Base-by-base conservation (phyloP, 2,888 invertebrate genomes). In the Epistrophe grossulariae region DNA sequence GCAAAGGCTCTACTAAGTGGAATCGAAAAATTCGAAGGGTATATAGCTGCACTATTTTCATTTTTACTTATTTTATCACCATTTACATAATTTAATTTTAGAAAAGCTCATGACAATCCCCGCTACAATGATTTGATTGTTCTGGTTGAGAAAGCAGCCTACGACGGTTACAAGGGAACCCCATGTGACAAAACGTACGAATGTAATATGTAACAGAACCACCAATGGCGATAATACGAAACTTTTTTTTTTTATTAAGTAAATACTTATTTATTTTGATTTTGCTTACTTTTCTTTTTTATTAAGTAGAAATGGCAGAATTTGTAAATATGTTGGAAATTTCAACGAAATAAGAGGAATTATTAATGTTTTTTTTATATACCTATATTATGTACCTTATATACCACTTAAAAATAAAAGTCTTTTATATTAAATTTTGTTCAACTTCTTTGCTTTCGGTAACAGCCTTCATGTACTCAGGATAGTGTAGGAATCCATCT, bases 401-500 rank as follows among this genome's bases (percentile, higher is more conserved):
- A 48, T 35, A 35, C 10, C 9, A 68, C 13, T 48, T 38, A 40
- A 24, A 19, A 60, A 55, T 40, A 52, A 35, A 40, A 52, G 52
- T 70, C 40, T 70, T 68, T 73, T 83, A 79, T 40, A 79, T 52
- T 28, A 60, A 50, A 15, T 81, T 85, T 48, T 78, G 73, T 2
- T 82, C 85, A 50, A 62, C 70, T 52, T 79, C 88, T 68, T 77
- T 79, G 70, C 87, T 89, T 38, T 89, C 88, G 59, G 83, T 78
- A 7, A 90, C 89, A 15, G 93, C 93, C 81, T 91, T 92, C 1
- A 94, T 94, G 90, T 96, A 97, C 91, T 99, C 98, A 0, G 96
- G 94, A 91, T 98, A 98, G 82, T 96, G 97, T 45, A 98, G 93
- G 91, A 95, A 97, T 0, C 98, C 98, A 90, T 98, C 98, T 50